A percentile compares a stretch with the other conserved stretches of the same genome.
Conservation (phyloP, 2,797 vertebrate genomes). For the Argya squamiceps region DNA sequence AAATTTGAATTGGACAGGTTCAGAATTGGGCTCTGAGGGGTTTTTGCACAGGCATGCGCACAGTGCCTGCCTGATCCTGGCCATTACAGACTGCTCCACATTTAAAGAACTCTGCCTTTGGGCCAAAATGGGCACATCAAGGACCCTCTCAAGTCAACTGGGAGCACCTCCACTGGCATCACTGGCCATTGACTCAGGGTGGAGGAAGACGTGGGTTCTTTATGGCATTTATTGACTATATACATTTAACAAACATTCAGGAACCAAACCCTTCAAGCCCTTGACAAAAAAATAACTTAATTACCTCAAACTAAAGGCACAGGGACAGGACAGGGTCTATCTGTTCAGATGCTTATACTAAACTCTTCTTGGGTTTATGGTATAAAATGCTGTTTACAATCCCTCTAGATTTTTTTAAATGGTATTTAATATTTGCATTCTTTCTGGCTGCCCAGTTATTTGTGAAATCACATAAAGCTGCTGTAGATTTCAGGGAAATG, state of each 20-base stretch:
- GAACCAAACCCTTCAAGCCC: not conserved
- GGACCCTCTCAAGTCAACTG: not conserved
- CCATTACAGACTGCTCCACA: not conserved
- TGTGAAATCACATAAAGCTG: not conserved
- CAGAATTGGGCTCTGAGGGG: not conserved
- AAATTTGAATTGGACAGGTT: slow-evolving; percentile 28
- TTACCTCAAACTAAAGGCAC: not conserved
- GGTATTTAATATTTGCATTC: not conserved
- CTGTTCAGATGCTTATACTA: not conserved
- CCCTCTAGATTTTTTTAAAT: not conserved
- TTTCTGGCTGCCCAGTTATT: not conserved
- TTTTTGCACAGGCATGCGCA: not conserved
- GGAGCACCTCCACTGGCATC: not conserved
- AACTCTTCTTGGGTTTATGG: not conserved
- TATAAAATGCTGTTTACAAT: not conserved
- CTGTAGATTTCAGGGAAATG: not conserved
- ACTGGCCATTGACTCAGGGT: not conserved
- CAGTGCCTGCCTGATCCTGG: not conserved
- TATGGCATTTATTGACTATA: not conserved
- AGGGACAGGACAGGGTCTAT: not conserved
- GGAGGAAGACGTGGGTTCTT: not conserved
- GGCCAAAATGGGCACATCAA: not conserved
- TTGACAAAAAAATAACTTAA: not conserved
- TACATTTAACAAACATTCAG: not conserved
- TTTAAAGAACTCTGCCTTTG: not conserved